A percentile compares a stretch with the other conserved stretches of the same genome.
Conservation (phyloP, 2,888 invertebrate genomes). For the Thecophora atra region DNA sequence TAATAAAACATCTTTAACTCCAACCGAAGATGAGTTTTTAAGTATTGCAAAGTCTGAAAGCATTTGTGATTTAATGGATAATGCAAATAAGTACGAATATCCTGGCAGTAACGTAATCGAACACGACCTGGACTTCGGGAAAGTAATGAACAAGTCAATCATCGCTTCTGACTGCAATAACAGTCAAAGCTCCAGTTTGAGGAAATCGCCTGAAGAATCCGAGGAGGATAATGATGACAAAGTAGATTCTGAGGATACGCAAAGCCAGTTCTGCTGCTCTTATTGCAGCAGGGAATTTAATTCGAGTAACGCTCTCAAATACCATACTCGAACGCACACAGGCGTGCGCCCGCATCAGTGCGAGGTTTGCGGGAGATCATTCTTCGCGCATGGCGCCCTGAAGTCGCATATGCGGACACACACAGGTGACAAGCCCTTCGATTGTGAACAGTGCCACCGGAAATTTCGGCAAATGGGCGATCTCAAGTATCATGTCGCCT, state of each 20-base stretch:
- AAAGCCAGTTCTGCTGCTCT: slow-evolving; percentile 50
- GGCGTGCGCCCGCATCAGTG: slow-evolving; percentile 82
- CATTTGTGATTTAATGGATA: background rate
- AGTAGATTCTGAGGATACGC: background rate
- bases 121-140: background rate
- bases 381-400: slow-evolving; percentile 83
- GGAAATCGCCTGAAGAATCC: background rate
- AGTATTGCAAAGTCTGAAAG: slow-evolving; percentile 9
- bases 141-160: background rate
- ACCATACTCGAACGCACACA: slow-evolving; percentile 83
- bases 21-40: background rate
- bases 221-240: slow-evolving; percentile 8
- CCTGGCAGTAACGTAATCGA: background rate
- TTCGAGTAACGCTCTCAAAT: slow-evolving; percentile 84
- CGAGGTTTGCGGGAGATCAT: slow-evolving; percentile 82
- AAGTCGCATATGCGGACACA: slow-evolving; percentile 85
- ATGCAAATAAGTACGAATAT: background rate
- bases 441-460: slow-evolving; percentile 79
- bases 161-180: background rate
- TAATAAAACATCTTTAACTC: background rate
- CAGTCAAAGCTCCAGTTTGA: background rate
- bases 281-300: slow-evolving; percentile 78
- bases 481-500: slow-evolving; percentile 84
- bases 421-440: slow-evolving; percentile 85
- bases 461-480: slow-evolving; percentile 90